A percentile compares a stretch with the other conserved stretches of the same genome.
Conservation (phyloP, 2,113 vertebrate genomes). For the Oxygymnocypris stewartii region DNA sequence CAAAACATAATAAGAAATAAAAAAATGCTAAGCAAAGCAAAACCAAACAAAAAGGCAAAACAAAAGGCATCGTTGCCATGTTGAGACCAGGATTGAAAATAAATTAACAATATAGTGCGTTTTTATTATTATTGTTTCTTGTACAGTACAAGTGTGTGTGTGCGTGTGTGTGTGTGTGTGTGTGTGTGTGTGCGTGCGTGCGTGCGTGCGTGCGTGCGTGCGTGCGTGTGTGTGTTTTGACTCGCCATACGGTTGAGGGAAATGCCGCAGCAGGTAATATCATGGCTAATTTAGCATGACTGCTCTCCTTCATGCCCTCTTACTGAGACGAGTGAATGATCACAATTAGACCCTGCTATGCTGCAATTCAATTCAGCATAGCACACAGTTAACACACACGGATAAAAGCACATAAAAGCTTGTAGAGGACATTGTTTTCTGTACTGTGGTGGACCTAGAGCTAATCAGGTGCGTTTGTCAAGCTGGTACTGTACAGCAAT, state of each 20-base stretch:
- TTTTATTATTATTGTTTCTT: no score
- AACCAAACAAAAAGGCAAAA: not conserved
- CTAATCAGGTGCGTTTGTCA: not conserved
- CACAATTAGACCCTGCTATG: conserved; percentile 33
- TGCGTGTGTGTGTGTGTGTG: no score
- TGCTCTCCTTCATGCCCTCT: conserved; percentile 40
- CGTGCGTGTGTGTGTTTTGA: not conserved
- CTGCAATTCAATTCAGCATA: conserved; percentile 12
- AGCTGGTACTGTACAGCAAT: not conserved
- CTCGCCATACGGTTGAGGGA: conserved; percentile 28
- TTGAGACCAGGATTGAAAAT: no score
- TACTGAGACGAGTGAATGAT: conserved; percentile 37
- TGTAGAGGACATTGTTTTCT: not conserved
- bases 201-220: not conserved
- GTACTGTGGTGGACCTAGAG: not conserved
- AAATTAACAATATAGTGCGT: no score
- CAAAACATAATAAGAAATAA: not conserved
- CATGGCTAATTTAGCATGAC: conserved; percentile 44
- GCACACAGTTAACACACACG: conserved; percentile 35
- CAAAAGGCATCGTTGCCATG: not conserved
- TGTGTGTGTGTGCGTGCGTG: no score
- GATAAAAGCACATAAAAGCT: conserved; percentile 10
- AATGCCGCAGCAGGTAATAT: conserved; percentile 46
- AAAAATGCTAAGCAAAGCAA: not conserved
- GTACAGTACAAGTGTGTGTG: no score